These are phyloP conservation scores for Erannis defoliaria DNA, from an alignment of 2,888 invertebrate species.

Conservation along the genomic window DNA sequence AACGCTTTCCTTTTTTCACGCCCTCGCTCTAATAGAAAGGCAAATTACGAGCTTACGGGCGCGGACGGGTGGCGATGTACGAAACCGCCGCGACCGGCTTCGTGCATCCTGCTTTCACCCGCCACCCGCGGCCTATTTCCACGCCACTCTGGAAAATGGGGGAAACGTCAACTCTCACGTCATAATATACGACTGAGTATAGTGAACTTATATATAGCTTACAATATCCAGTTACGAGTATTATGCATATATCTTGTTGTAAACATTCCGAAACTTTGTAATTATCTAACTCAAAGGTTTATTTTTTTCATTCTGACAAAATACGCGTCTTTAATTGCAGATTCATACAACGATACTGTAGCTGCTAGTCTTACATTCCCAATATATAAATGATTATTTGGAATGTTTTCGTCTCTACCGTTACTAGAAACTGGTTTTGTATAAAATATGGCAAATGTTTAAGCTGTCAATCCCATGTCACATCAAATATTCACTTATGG, in stretches of 20 bases:
- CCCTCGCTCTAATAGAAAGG: conserved; percentile 87
- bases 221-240: conserved; percentile 24
- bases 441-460: conserved; percentile 47
- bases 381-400: conserved; percentile 21
- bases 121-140: conserved; percentile 63
- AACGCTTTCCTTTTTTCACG: conserved; percentile 87
- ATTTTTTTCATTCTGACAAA: not conserved
- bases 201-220: conserved; percentile 54
- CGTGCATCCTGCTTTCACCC: conserved; percentile 73
- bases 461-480: conserved; percentile 43
- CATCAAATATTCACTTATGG: conserved; percentile 36
- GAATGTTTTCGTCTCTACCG: conserved; percentile 34
- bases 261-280: conserved; percentile 12
- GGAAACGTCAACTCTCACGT: conserved; percentile 82
- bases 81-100: conserved; percentile 77
- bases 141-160: conserved; percentile 74
- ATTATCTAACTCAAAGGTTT: too few relatives aligned
- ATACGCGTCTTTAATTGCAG: not conserved
- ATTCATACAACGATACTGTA: conserved; percentile 2
- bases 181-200: conserved; percentile 66
- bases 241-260: not conserved
- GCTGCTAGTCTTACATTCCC: conserved; percentile 12
- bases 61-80: conserved; percentile 86
- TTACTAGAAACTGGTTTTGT: conserved; percentile 49
- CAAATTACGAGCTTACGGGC: conserved; percentile 87